Conservation (phyloP, 2,113 vertebrate genomes). For the Clarias gariepinus region DNA sequence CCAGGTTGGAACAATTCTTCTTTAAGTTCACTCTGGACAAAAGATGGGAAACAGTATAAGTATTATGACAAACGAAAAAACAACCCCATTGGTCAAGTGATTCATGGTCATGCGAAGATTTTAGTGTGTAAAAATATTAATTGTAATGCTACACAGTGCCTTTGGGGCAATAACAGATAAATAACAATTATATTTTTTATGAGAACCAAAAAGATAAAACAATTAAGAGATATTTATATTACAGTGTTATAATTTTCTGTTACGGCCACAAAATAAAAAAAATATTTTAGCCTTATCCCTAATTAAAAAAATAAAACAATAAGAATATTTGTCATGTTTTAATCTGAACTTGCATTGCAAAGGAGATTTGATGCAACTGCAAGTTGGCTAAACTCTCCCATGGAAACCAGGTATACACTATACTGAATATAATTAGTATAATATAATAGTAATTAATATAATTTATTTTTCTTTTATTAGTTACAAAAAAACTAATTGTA, state of each 20-base stretch:
- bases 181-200: background rate
- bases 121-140: background rate
- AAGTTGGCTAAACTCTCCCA: background rate
- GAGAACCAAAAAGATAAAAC: background rate
- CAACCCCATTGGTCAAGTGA: no score
- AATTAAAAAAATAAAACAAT: background rate
- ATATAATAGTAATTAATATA: no score
- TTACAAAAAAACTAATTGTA: background rate
- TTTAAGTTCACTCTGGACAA: background rate
- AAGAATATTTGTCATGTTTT: background rate
- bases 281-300: background rate
- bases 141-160: no score
- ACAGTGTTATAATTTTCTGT: background rate
- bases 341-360: background rate
- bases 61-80: no score
- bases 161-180: background rate
- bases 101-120: no score
- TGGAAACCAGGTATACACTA: background rate
- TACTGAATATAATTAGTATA: background rate
- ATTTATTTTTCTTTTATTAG: background rate
- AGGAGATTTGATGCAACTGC: background rate
- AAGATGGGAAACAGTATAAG: no score
- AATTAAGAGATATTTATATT: background rate
- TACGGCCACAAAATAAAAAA: background rate
- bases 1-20: conserved; percentile 3